phyloP scores from a whole-genome alignment of 2,113 vertebrate genomes.

The Glaucidium brasilianum region DNA sequence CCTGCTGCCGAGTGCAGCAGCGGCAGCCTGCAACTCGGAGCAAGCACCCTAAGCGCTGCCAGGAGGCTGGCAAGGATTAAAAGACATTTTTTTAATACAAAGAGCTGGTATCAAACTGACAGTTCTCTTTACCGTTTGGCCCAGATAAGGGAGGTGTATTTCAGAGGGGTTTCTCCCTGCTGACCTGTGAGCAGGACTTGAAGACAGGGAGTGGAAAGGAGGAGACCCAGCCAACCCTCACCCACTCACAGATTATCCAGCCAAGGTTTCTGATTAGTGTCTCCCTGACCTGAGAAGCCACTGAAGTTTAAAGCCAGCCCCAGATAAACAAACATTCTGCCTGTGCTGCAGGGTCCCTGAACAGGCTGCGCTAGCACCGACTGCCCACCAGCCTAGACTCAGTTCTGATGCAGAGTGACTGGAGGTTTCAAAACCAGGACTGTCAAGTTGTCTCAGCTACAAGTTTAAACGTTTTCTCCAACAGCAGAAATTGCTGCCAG shows the following conservation, averaged over 20 bases:
- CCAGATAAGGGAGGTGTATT: neutral
- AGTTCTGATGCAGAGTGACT: neutral
- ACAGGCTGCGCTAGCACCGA: rapidly evolving
- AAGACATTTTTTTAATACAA: neutral
- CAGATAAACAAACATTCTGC: neutral
- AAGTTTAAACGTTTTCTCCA: neutral
- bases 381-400: neutral
- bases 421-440: neutral
- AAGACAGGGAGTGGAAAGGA: neutral
- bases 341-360: neutral
- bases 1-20: neutral
- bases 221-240: neutral
- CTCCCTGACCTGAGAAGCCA: neutral
- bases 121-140: neutral
- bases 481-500: neutral
- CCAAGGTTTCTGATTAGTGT: neutral
- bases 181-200: neutral
- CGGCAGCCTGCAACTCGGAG: neutral
- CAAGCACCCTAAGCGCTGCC: neutral
- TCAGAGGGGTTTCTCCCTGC: neutral
- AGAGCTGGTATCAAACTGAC: neutral
- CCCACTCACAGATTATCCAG: neutral
- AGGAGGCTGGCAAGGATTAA: neutral
- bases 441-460: neutral
- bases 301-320: neutral